phyloP scores from a whole-genome alignment of 2,888 invertebrate genomes.

The Acronicta leporina region DNA sequence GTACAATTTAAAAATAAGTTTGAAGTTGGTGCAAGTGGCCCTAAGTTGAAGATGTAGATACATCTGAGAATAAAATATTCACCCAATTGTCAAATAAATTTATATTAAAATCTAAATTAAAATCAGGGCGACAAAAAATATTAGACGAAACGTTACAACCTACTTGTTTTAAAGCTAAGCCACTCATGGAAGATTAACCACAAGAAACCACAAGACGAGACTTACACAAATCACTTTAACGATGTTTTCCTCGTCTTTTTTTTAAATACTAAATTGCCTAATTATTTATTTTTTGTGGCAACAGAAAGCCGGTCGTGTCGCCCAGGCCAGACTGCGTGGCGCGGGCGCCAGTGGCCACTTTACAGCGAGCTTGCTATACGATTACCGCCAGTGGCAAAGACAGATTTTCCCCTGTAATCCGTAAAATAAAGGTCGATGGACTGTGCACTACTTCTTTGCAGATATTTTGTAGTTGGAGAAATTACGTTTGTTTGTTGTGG shows the following conservation, averaged over 20 bases:
- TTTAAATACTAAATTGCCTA: constrained; percentile 8
- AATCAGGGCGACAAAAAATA: background rate
- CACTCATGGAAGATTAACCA: constrained; percentile 16
- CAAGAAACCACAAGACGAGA: background rate
- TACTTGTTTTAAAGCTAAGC: constrained; percentile 8
- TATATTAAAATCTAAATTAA: no score
- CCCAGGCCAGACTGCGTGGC: constrained; percentile 47
- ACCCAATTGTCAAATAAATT: no score
- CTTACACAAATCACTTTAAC: background rate
- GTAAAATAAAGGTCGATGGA: constrained; percentile 34
- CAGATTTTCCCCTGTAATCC: constrained; percentile 10
- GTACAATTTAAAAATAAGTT: no score
- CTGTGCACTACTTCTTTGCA: background rate
- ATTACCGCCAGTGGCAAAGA: constrained; percentile 33
- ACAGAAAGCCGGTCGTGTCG: constrained; percentile 30
- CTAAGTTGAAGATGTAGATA: no score
- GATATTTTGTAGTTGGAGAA: constrained; percentile 16
- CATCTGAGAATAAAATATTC: no score
- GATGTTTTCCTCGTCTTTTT: constrained; percentile 4
- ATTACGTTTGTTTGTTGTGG: no score
- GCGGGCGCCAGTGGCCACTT: constrained; percentile 34
- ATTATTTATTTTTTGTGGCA: constrained; percentile 17
- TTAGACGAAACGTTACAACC: constrained; percentile 11
- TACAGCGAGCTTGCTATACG: constrained; percentile 15
- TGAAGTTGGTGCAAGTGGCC: no score